Conservation (phyloP, 2,888 invertebrate species). For the Teinopalpus imperialis region DNA sequence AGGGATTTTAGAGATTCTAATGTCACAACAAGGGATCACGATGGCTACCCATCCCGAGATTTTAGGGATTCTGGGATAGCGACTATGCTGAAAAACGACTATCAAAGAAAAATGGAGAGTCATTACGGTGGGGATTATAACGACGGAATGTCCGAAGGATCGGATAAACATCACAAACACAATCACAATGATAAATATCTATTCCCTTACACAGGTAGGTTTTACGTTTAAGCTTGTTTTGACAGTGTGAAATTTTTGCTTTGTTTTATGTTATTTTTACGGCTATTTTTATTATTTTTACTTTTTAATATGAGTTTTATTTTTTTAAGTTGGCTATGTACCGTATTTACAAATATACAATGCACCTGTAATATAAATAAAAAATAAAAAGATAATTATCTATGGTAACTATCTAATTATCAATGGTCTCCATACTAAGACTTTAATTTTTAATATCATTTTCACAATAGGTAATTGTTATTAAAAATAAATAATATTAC, state of each 20-base stretch:
- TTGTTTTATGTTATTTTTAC: not conserved
- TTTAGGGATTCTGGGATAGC: slow-evolving; percentile 75
- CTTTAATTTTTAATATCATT: too few species aligned
- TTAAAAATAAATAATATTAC: too few species aligned
- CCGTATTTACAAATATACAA: too few species aligned
- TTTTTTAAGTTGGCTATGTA: too few species aligned
- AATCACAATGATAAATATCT: slow-evolving; percentile 93
- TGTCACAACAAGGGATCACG: slow-evolving; percentile 65
- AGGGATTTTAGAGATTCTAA: slow-evolving; percentile 63
- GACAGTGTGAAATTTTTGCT: slow-evolving; percentile 8
- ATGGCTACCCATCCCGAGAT: slow-evolving; percentile 68
- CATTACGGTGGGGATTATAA: slow-evolving; percentile 77
- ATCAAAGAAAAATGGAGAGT: slow-evolving; percentile 73
- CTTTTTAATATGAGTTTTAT: too few species aligned
- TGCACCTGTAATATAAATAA: too few species aligned
- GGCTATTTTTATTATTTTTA: too few species aligned
- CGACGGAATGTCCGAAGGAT: slow-evolving; percentile 86
- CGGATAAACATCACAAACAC: slow-evolving; percentile 86
- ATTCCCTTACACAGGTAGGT: slow-evolving; percentile 90
- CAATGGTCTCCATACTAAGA: too few species aligned
- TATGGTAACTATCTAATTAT: too few species aligned
- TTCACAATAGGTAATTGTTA: too few species aligned
- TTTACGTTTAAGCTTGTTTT: not conserved
- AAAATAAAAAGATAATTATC: too few species aligned
- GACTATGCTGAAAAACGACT: slow-evolving; percentile 77